These are phyloP conservation scores for Triplophysa yarkandensis DNA, from an alignment of 2,797 vertebrate species.

Conservation along the genomic window DNA sequence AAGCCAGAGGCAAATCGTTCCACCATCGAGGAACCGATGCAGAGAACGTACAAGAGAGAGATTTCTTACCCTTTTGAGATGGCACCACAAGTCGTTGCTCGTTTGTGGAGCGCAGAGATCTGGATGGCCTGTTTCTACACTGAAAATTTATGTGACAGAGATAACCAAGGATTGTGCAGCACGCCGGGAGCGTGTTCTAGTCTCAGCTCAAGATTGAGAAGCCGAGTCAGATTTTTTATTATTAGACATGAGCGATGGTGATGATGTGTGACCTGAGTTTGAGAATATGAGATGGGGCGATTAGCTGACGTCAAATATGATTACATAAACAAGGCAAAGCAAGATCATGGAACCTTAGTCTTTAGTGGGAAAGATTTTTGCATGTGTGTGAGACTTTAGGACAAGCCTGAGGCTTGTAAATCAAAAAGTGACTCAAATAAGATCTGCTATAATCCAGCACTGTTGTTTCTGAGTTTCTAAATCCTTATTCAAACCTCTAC, in stretches of 20 bases:
- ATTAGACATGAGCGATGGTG: slow-evolving; percentile 38
- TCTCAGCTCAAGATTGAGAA: slow-evolving; percentile 26
- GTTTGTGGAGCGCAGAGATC: too few relatives aligned
- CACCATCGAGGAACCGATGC: too few relatives aligned
- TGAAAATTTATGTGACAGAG: slow-evolving; percentile 23
- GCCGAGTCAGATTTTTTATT: slow-evolving; percentile 25
- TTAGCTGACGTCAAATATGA: slow-evolving; percentile 23
- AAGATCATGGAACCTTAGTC: slow-evolving; percentile 23
- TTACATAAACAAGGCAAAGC: slow-evolving; percentile 18
- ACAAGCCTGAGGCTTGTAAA: neutral
- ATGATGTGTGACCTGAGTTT: slow-evolving; percentile 25
- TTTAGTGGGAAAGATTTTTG: neutral
- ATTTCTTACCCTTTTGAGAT: too few relatives aligned
- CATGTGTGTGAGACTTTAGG: neutral
- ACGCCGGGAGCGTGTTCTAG: slow-evolving; percentile 4
- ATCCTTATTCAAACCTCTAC: slow-evolving; percentile 1
- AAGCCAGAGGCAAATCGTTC: too few relatives aligned
- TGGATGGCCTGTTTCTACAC: neutral
- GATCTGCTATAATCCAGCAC: slow-evolving; percentile 39
- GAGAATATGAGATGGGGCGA: slow-evolving; percentile 8
- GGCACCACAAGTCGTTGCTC: too few relatives aligned
- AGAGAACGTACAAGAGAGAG: too few relatives aligned
- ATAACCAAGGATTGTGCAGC: neutral
- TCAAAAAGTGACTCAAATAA: neutral
- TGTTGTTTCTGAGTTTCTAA: slow-evolving; percentile 43